phyloP scores from a whole-genome alignment of 2,113 vertebrate species.

The Miniopterus natalensis region DNA sequence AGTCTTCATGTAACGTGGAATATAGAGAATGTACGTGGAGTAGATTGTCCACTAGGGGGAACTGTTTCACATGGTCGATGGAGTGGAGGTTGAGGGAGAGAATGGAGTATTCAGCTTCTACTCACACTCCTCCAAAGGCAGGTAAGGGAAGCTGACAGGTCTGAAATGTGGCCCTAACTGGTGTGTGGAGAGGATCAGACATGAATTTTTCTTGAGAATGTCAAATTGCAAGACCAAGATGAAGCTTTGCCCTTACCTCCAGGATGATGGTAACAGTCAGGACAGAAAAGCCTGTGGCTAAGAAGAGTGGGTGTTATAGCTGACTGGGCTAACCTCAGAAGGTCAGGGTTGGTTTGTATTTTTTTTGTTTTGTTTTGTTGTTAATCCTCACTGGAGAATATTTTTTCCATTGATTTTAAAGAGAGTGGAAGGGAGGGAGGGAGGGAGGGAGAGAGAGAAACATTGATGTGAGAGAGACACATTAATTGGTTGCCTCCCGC shows the following conservation, averaged over 20 bases:
- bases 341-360: neutral
- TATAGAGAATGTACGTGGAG: neutral
- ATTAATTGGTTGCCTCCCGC: too few species aligned
- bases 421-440: too few species aligned
- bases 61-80: neutral
- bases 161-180: neutral
- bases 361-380: neutral
- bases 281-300: neutral
- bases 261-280: neutral
- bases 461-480: too few species aligned
- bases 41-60: conserved; percentile 7
- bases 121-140: neutral
- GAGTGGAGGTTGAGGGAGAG: neutral
- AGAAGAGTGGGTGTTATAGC: neutral
- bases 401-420: too few species aligned
- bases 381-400: too few species aligned
- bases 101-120: neutral
- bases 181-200: neutral
- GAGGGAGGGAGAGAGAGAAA: too few species aligned
- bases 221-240: neutral
- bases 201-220: neutral
- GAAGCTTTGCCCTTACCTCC: neutral
- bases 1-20: neutral
- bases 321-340: neutral
- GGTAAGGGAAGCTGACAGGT: neutral